Evolutionary conservation across 1,140 invertebrate genomes (phyloP), one percentile per base, ranked within the genome.

Genomic region (Melipona quadrifasciata): DNA sequence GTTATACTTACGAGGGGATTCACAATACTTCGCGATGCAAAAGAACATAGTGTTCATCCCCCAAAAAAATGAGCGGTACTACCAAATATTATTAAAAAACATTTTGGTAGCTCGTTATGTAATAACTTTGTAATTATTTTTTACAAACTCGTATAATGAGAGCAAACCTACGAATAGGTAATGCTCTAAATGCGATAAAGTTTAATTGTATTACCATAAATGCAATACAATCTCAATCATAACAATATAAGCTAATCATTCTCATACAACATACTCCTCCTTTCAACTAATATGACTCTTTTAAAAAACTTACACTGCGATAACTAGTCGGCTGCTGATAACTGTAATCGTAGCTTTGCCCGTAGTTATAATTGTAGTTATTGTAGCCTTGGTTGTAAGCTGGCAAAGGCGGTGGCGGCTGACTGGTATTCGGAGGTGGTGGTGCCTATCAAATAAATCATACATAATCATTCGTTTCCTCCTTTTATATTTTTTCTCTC

Each of bases 351-450:
- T 95, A 95, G 39, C 88, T 85, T 72, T 92, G 91, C 16, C 88
- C 90, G 78, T 94, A 94, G 77, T 91, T 92, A 76, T 93, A 94
- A 81, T 92, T 92, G 64, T 94, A 93, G 84, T 93, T 94, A 79
- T 93, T 93, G 67, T 95, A 94, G 16, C 91, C 91, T 74, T 91
- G 93, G 73, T 91, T 92, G 75, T 94, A 94, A 17, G 91, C 72
- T 17, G 91, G 85, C 53, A 94, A 90, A 24, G 91, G 91, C 55
- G 93, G 93, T 27, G 94, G 94, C 39, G 93, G 93, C 87, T 94
- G 94, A 84, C 91, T 92, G 21, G 94, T 92, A 71, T 93, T 94
- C 4, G 93, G 93, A 53, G 93, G 92, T 55, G 91, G 91, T 27
- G 93, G 91, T 57, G 90, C 89, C 92, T 94, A 14, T 14, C 79